Base-by-base conservation (phyloP, 2,113 vertebrate genomes). In the Callionymus lyra region DNA sequence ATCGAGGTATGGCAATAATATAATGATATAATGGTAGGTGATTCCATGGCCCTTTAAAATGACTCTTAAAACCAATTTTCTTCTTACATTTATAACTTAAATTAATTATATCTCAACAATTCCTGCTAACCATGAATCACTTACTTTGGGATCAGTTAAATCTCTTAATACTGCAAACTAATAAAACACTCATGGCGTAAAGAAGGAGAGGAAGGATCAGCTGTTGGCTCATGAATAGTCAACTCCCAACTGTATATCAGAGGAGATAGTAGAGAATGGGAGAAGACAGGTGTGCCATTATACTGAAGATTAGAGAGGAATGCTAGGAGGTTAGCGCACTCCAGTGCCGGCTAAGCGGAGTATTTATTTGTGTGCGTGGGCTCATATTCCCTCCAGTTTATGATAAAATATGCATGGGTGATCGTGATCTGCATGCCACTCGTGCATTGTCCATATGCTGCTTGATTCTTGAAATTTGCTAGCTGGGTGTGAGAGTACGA, bases 231-330 rank as follows among this genome's bases (percentile, higher is more conserved):
- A 60, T 61, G 61, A 72, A 70, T 63, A 56, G 1, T 37, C 16
- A 16, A 12, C 47, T 14, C 6, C 2, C 2, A 11, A 16, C 41
- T 59, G 48, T 36, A 41, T 64, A 33, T 45, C 41, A 44, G 53
- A 34, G 19, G 51, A 58, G 36, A 63, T 64, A 63, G 65, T 50
- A 45, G 62, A 62, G 64, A 71, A 19, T 37, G 45, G 62, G 41
- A 58, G 47, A 62, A 40, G 65, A 67, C 81, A 84, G 78, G 76
- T 82, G 76, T 63, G 70, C 65, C 52, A 63, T 76, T 71, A 74
- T 78, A 10, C 44, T 51, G 59, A 46, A 64, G 60, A 79, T 78
- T 71, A 73, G 59, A 12, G 12, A 65, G 50, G 65, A 81, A 78
- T 78, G 72, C 70, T 63, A 17, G 31, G 53, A 68, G 62, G 72